A percentile compares a stretch with the other conserved stretches of the same genome.
Conservation (phyloP, 2,113 vertebrate species). For the Aphelocoma coerulescens region DNA sequence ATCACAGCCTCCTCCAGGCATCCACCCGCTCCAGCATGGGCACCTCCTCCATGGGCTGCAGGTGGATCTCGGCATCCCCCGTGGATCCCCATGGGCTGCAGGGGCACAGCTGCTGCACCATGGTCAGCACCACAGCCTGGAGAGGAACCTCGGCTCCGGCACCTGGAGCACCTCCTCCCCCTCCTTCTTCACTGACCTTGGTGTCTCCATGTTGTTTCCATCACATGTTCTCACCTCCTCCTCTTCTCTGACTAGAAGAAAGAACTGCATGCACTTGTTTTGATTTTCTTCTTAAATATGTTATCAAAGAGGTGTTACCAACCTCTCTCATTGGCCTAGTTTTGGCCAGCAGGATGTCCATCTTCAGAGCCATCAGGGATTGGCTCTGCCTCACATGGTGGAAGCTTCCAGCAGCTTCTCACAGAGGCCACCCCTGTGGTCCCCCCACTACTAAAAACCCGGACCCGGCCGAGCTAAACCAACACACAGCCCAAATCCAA, state of each 20-base stretch:
- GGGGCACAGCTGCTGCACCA: background rate
- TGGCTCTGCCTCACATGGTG: background rate
- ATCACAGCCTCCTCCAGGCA: too few relatives aligned
- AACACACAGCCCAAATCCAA: background rate
- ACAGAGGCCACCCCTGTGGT: background rate
- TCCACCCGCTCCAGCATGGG: accelerated
- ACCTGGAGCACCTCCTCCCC: background rate
- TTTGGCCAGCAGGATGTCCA: background rate
- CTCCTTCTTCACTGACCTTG: background rate
- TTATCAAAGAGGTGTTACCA: background rate
- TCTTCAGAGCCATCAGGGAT: background rate
- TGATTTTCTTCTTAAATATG: background rate
- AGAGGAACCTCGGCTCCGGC: background rate
- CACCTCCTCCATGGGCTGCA: too few relatives aligned
- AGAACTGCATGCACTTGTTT: background rate
- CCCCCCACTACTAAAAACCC: background rate
- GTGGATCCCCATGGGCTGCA: too few relatives aligned
- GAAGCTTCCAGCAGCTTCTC: background rate
- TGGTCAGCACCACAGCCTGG: background rate
- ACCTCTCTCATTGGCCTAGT: background rate
- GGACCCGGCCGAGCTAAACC: background rate
- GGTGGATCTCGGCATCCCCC: too few relatives aligned
- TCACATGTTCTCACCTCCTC: background rate
- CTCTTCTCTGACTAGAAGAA: background rate
- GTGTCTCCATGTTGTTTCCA: background rate